Evolutionary conservation across 2,888 invertebrate species (phyloP).

Genomic region (Gymnocheta viridis): DNA sequence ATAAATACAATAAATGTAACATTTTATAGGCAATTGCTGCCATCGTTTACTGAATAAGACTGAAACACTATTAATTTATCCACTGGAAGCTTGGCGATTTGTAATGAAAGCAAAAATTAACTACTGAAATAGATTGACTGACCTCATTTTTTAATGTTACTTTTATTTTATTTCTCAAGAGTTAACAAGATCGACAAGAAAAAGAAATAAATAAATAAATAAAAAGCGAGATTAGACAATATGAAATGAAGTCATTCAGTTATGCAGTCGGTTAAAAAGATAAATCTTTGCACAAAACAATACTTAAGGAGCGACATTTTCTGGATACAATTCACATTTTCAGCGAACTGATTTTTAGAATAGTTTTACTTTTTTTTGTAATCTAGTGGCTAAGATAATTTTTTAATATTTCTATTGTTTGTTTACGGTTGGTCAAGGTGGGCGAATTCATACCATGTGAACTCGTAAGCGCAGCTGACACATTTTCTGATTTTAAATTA

Average conservation of each 20-base stretch:
- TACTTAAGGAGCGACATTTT: too few species aligned
- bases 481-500: too few species aligned
- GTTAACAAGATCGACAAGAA: background rate
- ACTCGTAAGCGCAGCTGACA: too few species aligned
- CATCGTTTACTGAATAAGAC: conserved; percentile 8
- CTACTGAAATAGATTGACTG: background rate
- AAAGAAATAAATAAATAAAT: too few species aligned
- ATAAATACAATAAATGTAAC: conserved; percentile 32
- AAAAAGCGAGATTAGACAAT: background rate
- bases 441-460: too few species aligned
- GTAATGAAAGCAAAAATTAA: conserved; percentile 7
- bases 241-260: background rate
- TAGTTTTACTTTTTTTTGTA: too few species aligned
- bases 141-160: conserved; percentile 32
- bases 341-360: too few species aligned
- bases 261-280: background rate
- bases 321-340: too few species aligned
- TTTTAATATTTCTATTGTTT: too few species aligned
- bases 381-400: too few species aligned
- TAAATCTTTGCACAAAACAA: too few species aligned
- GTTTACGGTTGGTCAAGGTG: too few species aligned
- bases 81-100: background rate
- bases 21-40: conserved; percentile 4
- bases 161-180: background rate
- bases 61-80: background rate